Percentiles rank a stretch among this genome's conserved stretches.
Conservation (phyloP, 2,113 vertebrate genomes). For the Melanerpes aurifrons region DNA sequence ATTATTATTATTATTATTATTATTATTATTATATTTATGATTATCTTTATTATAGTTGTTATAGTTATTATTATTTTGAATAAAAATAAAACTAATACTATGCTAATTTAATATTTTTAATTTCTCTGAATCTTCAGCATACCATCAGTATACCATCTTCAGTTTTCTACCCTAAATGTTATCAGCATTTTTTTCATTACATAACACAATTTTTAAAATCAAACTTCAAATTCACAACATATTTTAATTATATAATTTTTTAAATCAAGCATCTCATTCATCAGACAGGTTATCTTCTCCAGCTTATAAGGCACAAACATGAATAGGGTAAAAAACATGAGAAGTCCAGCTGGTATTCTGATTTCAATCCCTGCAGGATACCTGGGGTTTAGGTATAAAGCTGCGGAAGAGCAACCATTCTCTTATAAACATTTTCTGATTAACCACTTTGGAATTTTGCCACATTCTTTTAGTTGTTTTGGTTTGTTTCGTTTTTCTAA, state of each 20-base stretch:
- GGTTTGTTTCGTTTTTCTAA: background rate
- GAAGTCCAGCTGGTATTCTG: background rate
- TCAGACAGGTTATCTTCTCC: background rate
- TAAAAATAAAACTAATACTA: background rate
- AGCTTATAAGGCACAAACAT: background rate
- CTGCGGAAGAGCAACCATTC: background rate
- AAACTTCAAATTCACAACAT: too few relatives aligned
- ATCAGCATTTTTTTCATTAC: background rate
- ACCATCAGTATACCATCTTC: background rate
- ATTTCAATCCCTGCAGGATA: background rate
- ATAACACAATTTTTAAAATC: too few relatives aligned
- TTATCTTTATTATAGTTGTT: too few relatives aligned
- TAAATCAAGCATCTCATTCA: too few relatives aligned
- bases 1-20: too few relatives aligned
- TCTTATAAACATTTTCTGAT: background rate
- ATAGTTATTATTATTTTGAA: background rate
- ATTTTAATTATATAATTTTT: too few relatives aligned
- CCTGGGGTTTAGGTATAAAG: background rate
- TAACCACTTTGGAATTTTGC: background rate
- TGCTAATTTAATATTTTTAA: background rate
- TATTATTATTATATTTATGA: too few relatives aligned
- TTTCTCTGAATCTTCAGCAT: background rate
- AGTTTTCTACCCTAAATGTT: background rate
- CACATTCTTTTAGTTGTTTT: background rate
- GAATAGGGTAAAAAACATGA: background rate